Percentiles rank a stretch among this genome's conserved stretches.
phyloP scores from a whole-genome alignment of 2,797 vertebrate genomes.

The Thamnophis elegans region DNA sequence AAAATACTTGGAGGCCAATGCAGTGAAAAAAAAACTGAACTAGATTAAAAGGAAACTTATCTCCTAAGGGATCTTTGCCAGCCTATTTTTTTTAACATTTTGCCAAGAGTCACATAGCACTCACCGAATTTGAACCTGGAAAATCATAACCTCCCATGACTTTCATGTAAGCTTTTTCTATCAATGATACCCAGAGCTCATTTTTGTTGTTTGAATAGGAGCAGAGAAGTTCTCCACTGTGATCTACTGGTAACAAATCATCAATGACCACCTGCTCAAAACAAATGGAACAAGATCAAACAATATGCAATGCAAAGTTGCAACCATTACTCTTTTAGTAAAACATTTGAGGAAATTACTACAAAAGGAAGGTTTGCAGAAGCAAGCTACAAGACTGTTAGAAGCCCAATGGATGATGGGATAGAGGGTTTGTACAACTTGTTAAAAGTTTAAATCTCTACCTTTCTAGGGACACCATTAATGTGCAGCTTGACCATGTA shows the following conservation, averaged over 20 bases:
- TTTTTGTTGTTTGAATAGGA: conserved; percentile 98
- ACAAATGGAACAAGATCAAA: not conserved
- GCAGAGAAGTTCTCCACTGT: conserved; percentile 91
- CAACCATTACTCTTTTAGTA: not conserved
- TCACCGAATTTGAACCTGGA: conserved; percentile 97
- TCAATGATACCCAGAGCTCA: conserved; percentile 96
- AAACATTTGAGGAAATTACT: not conserved
- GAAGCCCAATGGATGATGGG: not conserved
- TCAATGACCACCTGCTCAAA: conserved; percentile 92
- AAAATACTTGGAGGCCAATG: not conserved
- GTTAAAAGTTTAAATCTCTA: conserved; percentile 54
- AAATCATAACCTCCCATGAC: conserved; percentile 99
- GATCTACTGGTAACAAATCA: conserved; percentile 92
- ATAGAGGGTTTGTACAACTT: not conserved
- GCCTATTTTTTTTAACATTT: not conserved
- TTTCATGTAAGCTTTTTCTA: conserved; percentile 99
- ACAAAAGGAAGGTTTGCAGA: not conserved
- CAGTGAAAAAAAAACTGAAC: not conserved
- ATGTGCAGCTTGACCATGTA: conserved; percentile 99
- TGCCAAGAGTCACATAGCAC: conserved; percentile 48
- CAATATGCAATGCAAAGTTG: not conserved
- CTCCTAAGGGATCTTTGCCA: not conserved
- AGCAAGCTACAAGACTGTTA: not conserved
- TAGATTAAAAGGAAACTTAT: not conserved
- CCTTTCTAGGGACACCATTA: conserved; percentile 98